Percentiles rank a stretch among this genome's conserved stretches.
These are phyloP conservation scores for Gandaritis pyraliata DNA, from an alignment of 2,888 invertebrate species.

Conservation along the genomic window DNA sequence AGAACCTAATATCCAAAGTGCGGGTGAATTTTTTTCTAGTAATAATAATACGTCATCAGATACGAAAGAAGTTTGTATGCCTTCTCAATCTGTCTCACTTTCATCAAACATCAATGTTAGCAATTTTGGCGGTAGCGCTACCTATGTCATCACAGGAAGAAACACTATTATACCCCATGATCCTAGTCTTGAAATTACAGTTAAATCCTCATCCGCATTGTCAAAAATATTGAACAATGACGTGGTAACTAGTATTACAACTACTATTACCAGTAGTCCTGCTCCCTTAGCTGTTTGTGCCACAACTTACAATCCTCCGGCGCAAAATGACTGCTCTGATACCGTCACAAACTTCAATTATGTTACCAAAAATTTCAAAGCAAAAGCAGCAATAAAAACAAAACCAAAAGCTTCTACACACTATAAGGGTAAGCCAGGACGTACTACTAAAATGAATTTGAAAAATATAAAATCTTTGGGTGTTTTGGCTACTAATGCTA, in stretches of 20 bases:
- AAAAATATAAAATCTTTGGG: neutral
- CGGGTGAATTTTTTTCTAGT: neutral
- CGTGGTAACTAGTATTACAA: neutral
- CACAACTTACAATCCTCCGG: constrained; percentile 8
- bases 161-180: constrained; percentile 19
- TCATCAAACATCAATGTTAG: neutral
- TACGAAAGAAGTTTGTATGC: neutral
- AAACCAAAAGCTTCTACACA: neutral
- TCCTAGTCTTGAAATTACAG: constrained; percentile 20
- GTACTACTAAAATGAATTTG: neutral
- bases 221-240: neutral
- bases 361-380: constrained; percentile 13
- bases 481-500: neutral
- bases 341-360: neutral
- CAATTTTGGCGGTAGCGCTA: neutral
- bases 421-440: constrained; percentile 8
- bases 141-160: neutral
- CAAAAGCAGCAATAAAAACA: constrained; percentile 12
- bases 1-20: neutral
- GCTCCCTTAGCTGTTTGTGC: constrained; percentile 17
- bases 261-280: constrained; percentile 6
- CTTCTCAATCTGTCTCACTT: neutral
- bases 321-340: neutral
- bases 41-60: neutral
- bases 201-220: constrained; percentile 3